phyloP scores from a whole-genome alignment of 2,888 invertebrate species.

The Mimas tiliae region DNA sequence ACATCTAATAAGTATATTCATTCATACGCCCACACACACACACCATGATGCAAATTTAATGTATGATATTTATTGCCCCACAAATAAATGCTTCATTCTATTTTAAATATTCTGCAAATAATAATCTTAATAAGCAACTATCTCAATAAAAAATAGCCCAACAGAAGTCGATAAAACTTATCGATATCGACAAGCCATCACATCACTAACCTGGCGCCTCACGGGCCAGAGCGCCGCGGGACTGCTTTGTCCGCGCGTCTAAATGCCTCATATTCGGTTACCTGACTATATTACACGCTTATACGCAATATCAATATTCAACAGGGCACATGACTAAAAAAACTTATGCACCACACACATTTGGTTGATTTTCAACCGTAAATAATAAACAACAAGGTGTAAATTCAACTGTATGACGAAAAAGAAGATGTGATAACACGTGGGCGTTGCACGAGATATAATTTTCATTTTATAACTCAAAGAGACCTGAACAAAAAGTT shows the following conservation, averaged over 20 bases:
- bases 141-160: neutral
- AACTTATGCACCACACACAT: constrained; percentile 51
- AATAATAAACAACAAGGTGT: constrained; percentile 26
- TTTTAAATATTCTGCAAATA: neutral
- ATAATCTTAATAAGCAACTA: neutral
- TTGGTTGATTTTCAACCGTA: constrained; percentile 41
- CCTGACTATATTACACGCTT: constrained; percentile 73
- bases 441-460: constrained; percentile 57
- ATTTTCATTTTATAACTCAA: constrained; percentile 79
- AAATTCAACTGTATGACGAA: constrained; percentile 33
- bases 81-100: neutral
- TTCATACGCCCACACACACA: neutral
- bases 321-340: constrained; percentile 32
- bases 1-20: no score
- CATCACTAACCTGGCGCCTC: constrained; percentile 75
- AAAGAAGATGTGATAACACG: neutral
- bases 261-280: constrained; percentile 83
- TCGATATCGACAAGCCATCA: constrained; percentile 33
- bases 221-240: constrained; percentile 69
- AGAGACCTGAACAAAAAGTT: constrained; percentile 65
- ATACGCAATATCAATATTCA: constrained; percentile 73
- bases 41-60: neutral
- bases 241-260: constrained; percentile 74
- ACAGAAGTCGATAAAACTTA: constrained; percentile 30
- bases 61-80: neutral